Percentiles rank a stretch among this genome's conserved stretches.
phyloP scores from a whole-genome alignment of 2,113 vertebrate species.

The Gopherus flavomarginatus region DNA sequence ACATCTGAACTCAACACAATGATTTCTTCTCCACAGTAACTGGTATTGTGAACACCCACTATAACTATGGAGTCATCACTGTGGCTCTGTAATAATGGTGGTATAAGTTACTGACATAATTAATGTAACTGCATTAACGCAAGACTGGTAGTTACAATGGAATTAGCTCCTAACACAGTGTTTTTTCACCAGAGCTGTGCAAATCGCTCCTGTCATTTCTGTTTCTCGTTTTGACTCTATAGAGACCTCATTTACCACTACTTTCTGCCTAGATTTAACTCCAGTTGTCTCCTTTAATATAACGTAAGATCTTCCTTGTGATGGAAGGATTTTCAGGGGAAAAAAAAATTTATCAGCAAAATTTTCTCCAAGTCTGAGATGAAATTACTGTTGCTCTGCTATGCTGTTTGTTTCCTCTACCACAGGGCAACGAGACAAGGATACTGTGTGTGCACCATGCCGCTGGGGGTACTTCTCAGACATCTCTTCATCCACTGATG shows the following conservation, averaged over 20 bases:
- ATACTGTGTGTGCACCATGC: conserved; percentile 80
- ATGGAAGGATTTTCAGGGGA: background rate
- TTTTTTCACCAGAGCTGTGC: conserved; percentile 3
- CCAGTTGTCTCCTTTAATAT: background rate
- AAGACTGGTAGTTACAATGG: background rate
- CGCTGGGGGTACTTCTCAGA: conserved; percentile 87
- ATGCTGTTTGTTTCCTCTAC: conserved; percentile 23
- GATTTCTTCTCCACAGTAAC: background rate
- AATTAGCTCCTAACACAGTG: background rate
- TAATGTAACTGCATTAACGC: rapidly evolving
- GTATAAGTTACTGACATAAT: rapidly evolving
- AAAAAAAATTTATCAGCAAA: rapidly evolving
- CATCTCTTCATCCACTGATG: conserved; percentile 72
- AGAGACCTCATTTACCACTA: background rate
- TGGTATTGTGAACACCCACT: background rate
- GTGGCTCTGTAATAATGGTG: background rate
- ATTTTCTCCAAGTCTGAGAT: background rate
- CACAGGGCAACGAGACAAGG: conserved; percentile 79
- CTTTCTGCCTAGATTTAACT: background rate
- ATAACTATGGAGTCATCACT: background rate
- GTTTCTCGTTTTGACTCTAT: background rate
- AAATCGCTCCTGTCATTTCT: background rate
- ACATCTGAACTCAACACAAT: background rate
- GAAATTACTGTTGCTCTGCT: background rate
- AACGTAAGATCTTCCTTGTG: background rate